phyloP scores from a whole-genome alignment of 2,888 invertebrate genomes.

The Dascillus cervinus region DNA sequence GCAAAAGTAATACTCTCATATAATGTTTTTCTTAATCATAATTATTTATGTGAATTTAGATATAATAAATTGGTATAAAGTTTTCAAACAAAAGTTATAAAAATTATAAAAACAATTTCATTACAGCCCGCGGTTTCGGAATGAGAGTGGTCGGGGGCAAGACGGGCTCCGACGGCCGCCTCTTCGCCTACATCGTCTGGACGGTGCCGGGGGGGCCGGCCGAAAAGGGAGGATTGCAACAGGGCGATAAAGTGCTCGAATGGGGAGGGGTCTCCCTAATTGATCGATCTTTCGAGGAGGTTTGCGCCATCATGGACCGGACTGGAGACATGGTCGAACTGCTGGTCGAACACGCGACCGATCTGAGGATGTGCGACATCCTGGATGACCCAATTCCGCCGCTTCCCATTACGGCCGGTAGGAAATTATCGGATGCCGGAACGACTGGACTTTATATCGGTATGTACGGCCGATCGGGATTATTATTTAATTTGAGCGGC shows the following conservation, averaged over 20 bases:
- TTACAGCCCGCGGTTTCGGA: slow-evolving; percentile 79
- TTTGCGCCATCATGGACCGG: slow-evolving; percentile 81
- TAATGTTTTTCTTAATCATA: too few relatives aligned
- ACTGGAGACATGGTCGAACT: slow-evolving; percentile 82
- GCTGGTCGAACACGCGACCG: slow-evolving; percentile 74
- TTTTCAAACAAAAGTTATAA: too few relatives aligned
- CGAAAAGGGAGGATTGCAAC: slow-evolving; percentile 78
- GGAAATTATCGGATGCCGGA: slow-evolving; percentile 43
- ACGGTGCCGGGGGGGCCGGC: slow-evolving; percentile 89
- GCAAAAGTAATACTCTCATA: too few relatives aligned
- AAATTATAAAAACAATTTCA: slow-evolving; percentile 1
- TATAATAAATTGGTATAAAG: too few relatives aligned
- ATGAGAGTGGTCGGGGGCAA: slow-evolving; percentile 94
- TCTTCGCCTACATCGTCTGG: slow-evolving; percentile 88
- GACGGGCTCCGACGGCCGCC: slow-evolving; percentile 73
- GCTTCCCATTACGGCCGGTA: slow-evolving; percentile 28
- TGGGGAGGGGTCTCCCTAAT: slow-evolving; percentile 86
- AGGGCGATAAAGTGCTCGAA: slow-evolving; percentile 86
- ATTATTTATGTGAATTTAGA: too few relatives aligned
- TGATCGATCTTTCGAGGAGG: slow-evolving; percentile 90
- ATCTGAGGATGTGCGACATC: slow-evolving; percentile 62
- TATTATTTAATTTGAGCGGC: background rate
- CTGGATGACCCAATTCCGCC: slow-evolving; percentile 56
- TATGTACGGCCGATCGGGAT: slow-evolving; percentile 29
- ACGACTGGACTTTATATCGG: slow-evolving; percentile 54